Base-by-base conservation (phyloP, 2,113 vertebrate genomes). In the Neoarius graeffei region DNA sequence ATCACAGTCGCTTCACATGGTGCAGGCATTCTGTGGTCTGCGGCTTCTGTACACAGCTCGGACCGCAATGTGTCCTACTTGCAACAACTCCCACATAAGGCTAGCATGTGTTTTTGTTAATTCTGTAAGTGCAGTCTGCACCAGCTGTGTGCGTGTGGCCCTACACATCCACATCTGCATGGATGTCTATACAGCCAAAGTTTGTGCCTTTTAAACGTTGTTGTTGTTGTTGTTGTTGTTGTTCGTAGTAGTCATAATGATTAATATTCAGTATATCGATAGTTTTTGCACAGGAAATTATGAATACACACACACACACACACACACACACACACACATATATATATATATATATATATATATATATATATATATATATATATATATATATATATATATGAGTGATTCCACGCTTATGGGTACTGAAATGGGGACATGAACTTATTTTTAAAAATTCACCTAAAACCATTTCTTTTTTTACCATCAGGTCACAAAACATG, bases 11-110 rank as follows among this genome's bases (percentile, higher is more conserved):
- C 81, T 80, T 82, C 88, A 83, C 74, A 80, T 86, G 57, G 60
- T 50, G 73, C 30, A 74, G 42, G 79, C 84, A 86, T 56, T 73
- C 84, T 86, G 79, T 83, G 88, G 84, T 89, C 84, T 89, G 88
- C 60, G 88, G 88, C 71, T 86, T 86, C 85, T 76, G 67, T 83
- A 83, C 86, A 80, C 81, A 62, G 82, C 85, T 35, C 82, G 69
- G 76, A 54, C 85, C 86, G 62, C 82, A 64, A 76, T 84, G 74
- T 87, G 62, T 84, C 74, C 85, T 74, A 35, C 56, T 64, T 86
- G 62, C 74, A 77, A 42, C 57, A 56, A 76, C 88, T 77, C 85
- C 66, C 81, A 86, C 69, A 86, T 62, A 83, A 20, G 54, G 30
- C 50, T n/a, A 84, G 27, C 76, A 83, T 89, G 84, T 74, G 77